Evolutionary conservation across 2,797 vertebrate genomes (phyloP).

Genomic region (Dendrocincla fuliginosa): DNA sequence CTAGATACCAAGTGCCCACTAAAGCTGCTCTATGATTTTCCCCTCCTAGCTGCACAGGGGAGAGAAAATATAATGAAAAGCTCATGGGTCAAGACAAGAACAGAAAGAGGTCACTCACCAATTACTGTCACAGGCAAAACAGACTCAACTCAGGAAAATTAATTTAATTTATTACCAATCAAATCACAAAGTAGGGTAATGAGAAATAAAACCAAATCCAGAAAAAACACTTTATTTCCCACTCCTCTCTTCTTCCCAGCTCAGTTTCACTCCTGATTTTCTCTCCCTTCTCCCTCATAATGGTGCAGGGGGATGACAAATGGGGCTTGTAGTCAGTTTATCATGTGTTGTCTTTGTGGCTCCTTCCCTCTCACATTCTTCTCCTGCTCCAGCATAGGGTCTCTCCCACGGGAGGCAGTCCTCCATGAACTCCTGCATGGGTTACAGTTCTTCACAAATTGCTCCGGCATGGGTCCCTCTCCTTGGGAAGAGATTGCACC

Average conservation of each 20-base stretch:
- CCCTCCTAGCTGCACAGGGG: neutral
- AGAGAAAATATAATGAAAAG: neutral
- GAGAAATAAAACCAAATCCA: neutral
- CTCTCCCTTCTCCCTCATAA: neutral
- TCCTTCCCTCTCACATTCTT: neutral
- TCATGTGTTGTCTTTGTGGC: accelerated
- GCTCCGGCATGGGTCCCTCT: neutral
- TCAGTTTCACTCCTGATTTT: neutral
- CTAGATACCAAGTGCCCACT: neutral
- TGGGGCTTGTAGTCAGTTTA: neutral
- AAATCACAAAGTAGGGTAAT: neutral
- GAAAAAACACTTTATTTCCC: neutral
- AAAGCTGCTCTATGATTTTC: neutral
- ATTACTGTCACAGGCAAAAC: neutral
- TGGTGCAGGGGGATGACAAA: accelerated
- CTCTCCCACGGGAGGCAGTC: neutral
- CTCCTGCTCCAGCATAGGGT: accelerated
- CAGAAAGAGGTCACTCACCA: neutral
- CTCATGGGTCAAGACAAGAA: neutral
- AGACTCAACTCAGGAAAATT: neutral
- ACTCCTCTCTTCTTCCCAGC: neutral
- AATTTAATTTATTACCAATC: neutral
- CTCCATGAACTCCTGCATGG: neutral
- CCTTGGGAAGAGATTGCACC: neutral
- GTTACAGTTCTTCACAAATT: neutral